A percentile compares a stretch with the other conserved stretches of the same genome.
Conservation (phyloP, 2,113 vertebrate species). For the Numida meleagris region DNA sequence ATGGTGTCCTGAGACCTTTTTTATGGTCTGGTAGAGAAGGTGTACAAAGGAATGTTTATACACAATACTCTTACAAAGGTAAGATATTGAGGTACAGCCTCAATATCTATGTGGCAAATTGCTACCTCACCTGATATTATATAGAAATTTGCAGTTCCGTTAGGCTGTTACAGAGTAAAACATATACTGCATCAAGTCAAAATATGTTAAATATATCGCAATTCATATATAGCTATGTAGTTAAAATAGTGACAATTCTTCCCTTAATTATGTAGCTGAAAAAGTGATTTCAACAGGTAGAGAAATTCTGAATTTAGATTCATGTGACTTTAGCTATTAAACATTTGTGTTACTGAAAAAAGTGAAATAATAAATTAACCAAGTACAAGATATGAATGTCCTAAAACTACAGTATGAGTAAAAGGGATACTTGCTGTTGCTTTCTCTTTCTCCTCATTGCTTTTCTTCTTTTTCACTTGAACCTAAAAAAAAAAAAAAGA, state of each 20-base stretch:
- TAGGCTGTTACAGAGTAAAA: neutral
- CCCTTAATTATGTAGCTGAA: neutral
- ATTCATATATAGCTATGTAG: neutral
- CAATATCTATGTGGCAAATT: neutral
- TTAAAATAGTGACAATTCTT: neutral
- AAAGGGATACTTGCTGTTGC: constrained; percentile 80
- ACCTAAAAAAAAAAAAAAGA: constrained; percentile 69
- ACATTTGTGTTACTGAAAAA: neutral
- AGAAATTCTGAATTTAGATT: neutral
- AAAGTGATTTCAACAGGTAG: neutral
- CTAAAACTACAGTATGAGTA: neutral
- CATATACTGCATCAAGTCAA: no score
- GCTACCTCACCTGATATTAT: neutral
- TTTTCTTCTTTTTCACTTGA: constrained; percentile 92
- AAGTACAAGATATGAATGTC: neutral
- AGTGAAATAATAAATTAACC: neutral
- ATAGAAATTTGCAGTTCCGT: neutral
- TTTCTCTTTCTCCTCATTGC: constrained; percentile 86
- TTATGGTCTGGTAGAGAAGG: neutral
- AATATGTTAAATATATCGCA: neutral
- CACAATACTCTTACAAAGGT: neutral
- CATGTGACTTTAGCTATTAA: neutral
- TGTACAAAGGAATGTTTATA: neutral
- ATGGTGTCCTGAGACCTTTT: neutral
- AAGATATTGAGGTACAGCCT: no score